A percentile compares a stretch with the other conserved stretches of the same genome.
These are phyloP conservation scores for Brachypalpus laphriformis DNA, from an alignment of 2,888 invertebrate genomes.

Conservation along the genomic window DNA sequence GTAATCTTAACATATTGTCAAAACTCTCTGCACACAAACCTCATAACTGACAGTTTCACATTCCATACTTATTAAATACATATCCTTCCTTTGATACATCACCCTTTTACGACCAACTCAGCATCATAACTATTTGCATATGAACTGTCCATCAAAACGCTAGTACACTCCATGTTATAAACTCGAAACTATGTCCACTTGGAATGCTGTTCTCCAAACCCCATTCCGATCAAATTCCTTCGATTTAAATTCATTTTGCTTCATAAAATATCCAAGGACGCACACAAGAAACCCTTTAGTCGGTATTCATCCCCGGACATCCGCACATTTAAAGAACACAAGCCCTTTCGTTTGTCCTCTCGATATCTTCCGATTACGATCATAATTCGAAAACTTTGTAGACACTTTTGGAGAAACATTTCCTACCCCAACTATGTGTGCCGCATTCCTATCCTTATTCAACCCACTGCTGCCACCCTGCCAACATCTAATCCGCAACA, in stretches of 20 bases:
- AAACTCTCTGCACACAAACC: background rate
- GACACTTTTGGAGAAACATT: constrained; percentile 42
- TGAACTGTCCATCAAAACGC: constrained; percentile 8
- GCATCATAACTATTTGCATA: background rate
- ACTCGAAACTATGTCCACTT: background rate
- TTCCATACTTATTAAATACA: background rate
- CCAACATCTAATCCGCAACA: constrained; percentile 40
- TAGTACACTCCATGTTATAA: background rate
- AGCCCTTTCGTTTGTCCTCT: constrained; percentile 34
- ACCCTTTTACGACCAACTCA: background rate
- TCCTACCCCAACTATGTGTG: background rate
- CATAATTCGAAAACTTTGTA: constrained; percentile 64
- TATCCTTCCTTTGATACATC: background rate
- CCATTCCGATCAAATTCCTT: background rate
- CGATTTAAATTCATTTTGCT: constrained; percentile 10
- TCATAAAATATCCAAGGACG: constrained; percentile 7
- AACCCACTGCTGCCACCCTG: background rate
- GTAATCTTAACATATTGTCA: too few relatives aligned
- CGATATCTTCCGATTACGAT: constrained; percentile 57
- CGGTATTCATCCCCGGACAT: constrained; percentile 27
- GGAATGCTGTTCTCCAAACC: background rate
- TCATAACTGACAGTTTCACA: background rate
- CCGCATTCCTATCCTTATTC: background rate
- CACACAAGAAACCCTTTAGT: constrained; percentile 9
- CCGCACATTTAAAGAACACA: constrained; percentile 23